Evolutionary conservation across 2,888 invertebrate species (phyloP).

Genomic region (Trissolcus brochymenae): DNA sequence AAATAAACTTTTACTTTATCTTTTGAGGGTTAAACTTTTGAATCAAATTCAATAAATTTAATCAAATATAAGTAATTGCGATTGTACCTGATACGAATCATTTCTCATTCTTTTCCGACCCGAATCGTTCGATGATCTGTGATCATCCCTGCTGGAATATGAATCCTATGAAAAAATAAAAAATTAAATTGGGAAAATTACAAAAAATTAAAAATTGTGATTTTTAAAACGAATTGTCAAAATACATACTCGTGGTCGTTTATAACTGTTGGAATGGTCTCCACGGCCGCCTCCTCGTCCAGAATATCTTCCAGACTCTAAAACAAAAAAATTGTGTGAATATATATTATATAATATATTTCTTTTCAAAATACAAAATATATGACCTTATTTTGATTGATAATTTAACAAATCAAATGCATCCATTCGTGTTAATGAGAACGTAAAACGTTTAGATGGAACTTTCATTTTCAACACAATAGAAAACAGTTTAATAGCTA

Average conservation of each 20-base stretch:
- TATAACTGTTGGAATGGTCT: constrained; percentile 72
- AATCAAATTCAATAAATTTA: too few relatives aligned
- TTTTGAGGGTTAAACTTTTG: too few relatives aligned
- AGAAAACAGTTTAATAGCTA: too few relatives aligned
- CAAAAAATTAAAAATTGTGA: constrained; percentile 2
- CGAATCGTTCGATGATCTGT: constrained; percentile 71
- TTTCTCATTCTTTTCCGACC: constrained; percentile 71
- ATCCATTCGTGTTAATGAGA: too few relatives aligned
- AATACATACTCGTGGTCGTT: constrained; percentile 68
- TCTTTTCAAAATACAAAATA: too few relatives aligned
- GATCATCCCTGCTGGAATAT: constrained; percentile 71
- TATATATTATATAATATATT: too few relatives aligned
- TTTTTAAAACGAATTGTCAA: not conserved
- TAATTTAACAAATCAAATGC: too few relatives aligned
- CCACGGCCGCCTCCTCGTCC: constrained; percentile 70
- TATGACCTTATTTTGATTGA: too few relatives aligned
- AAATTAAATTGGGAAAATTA: not conserved
- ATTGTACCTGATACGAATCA: constrained; percentile 72
- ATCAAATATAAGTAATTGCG: too few relatives aligned
- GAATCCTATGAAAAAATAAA: constrained; percentile 64
- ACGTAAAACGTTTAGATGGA: too few relatives aligned
- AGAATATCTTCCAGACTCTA: constrained; percentile 71
- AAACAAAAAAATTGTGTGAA: constrained; percentile 20
- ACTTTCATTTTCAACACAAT: too few relatives aligned
- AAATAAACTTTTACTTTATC: not conserved